phyloP scores from a whole-genome alignment of 2,888 invertebrate genomes.

The Seira ritae region DNA sequence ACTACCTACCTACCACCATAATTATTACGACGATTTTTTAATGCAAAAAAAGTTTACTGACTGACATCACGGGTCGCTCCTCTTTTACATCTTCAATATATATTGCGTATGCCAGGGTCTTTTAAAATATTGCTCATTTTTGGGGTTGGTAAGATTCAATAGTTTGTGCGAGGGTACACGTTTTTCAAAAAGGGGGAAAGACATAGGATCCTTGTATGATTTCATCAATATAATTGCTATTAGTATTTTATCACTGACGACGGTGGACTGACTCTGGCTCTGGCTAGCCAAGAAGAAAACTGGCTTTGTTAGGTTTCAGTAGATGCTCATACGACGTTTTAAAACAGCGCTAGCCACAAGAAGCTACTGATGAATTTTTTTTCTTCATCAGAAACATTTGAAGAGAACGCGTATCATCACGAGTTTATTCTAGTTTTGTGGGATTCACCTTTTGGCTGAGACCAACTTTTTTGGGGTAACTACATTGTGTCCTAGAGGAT shows the following conservation, averaged over 20 bases:
- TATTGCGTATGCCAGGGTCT: constrained; percentile 9
- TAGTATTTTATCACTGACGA: constrained; percentile 27
- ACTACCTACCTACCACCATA: constrained; percentile 15
- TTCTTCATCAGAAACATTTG: constrained; percentile 33
- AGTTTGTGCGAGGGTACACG: constrained; percentile 40
- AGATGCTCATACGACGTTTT: constrained; percentile 28
- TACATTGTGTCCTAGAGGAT: constrained; percentile 43
- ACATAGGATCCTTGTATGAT: constrained; percentile 45
- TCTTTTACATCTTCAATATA: too few species aligned
- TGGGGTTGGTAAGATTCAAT: constrained; percentile 39
- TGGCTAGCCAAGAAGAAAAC: constrained; percentile 42
- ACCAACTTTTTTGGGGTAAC: constrained; percentile 45
- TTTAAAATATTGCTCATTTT: constrained; percentile 28
- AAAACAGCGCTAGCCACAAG: constrained; percentile 52
- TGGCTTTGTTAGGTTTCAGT: constrained; percentile 37
- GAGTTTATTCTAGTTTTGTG: constrained; percentile 62
- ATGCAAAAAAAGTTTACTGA: constrained; percentile 44
- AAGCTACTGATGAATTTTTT: constrained; percentile 40
- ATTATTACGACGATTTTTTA: constrained; percentile 29
- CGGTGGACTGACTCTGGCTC: too few species aligned
- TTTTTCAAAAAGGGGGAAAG: constrained; percentile 27
- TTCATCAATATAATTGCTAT: constrained; percentile 47
- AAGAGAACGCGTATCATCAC: constrained; percentile 49
- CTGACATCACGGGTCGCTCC: constrained; percentile 61
- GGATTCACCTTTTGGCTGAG: constrained; percentile 59